These are phyloP conservation scores for Drosophila seclusa DNA, from an alignment of 2,888 invertebrate species.

Conservation along the genomic window DNA sequence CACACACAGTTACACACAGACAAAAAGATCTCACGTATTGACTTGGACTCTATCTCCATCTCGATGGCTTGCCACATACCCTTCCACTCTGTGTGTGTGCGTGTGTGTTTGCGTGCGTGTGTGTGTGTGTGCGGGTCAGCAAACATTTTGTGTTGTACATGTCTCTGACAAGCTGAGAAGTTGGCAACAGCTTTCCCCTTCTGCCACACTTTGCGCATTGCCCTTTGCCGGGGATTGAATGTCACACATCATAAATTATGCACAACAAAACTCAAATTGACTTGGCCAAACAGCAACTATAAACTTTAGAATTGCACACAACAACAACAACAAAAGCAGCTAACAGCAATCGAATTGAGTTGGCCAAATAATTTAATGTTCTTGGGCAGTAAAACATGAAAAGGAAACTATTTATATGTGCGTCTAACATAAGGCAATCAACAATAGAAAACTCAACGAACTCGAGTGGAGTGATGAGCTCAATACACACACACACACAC, in stretches of 20 bases:
- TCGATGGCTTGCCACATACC: background rate
- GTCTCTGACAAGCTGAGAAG: conserved; percentile 18
- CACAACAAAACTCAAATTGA: conserved; percentile 71
- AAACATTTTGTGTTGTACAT: conserved; percentile 17
- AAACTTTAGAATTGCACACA: conserved; percentile 44
- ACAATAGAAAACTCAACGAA: background rate
- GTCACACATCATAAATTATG: conserved; percentile 82
- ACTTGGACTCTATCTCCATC: conserved; percentile 27
- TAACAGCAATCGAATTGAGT: conserved; percentile 5
- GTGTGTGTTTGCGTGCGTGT: conserved; percentile 2
- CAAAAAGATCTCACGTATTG: conserved; percentile 67
- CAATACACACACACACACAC: background rate
- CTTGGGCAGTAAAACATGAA: conserved; percentile 7
- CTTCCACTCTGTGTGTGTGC: background rate
- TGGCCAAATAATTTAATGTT: conserved; percentile 52
- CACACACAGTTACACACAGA: background rate
- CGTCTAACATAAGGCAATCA: background rate
- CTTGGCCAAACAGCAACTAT: conserved; percentile 58
- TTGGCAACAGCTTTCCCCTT: conserved; percentile 2
- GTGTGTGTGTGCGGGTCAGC: conserved; percentile 12
- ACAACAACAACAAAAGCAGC: conserved; percentile 16
- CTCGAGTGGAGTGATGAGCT: background rate
- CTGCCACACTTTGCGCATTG: conserved; percentile 41
- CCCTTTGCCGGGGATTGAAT: conserved; percentile 72
- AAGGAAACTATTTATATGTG: background rate